phyloP scores from a whole-genome alignment of 1,140 invertebrate genomes.

The Cherax quadricarinatus region DNA sequence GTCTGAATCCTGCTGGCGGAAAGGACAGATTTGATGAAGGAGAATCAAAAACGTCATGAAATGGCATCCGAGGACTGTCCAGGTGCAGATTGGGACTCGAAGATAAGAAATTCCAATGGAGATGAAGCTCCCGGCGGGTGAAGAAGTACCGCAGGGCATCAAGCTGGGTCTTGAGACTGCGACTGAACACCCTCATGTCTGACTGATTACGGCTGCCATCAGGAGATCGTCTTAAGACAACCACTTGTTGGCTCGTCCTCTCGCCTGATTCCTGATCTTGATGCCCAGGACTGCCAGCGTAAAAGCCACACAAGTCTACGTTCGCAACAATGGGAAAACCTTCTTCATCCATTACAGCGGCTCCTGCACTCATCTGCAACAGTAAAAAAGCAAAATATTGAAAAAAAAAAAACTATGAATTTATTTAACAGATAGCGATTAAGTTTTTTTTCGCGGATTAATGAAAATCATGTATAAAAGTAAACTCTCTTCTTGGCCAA shows the following conservation, averaged over 20 bases:
- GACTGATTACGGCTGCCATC: background rate
- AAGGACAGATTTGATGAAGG: background rate
- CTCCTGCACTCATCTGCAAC: too few relatives aligned
- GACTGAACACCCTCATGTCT: background rate
- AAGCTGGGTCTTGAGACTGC: background rate
- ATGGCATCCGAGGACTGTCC: background rate
- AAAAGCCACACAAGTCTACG: background rate
- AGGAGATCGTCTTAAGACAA: slow-evolving; percentile 1
- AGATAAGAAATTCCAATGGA: background rate
- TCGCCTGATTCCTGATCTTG: slow-evolving; percentile 42
- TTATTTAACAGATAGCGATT: too few relatives aligned
- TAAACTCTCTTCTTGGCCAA: too few relatives aligned
- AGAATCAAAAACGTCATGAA: background rate
- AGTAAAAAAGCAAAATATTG: too few relatives aligned
- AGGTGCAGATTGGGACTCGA: background rate
- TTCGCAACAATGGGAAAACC: slow-evolving; percentile 10
- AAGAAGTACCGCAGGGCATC: background rate
- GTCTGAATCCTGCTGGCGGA: background rate
- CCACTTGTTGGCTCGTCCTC: slow-evolving; percentile 5
- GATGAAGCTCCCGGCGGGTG: background rate
- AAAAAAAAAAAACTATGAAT: too few relatives aligned
- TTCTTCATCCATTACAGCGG: slow-evolving; percentile 39
- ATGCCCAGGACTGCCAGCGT: too few relatives aligned
- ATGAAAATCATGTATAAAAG: too few relatives aligned
- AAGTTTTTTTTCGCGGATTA: too few relatives aligned